Conservation (phyloP, 2,797 vertebrate genomes). For the Mormyrus hasselquistii region DNA sequence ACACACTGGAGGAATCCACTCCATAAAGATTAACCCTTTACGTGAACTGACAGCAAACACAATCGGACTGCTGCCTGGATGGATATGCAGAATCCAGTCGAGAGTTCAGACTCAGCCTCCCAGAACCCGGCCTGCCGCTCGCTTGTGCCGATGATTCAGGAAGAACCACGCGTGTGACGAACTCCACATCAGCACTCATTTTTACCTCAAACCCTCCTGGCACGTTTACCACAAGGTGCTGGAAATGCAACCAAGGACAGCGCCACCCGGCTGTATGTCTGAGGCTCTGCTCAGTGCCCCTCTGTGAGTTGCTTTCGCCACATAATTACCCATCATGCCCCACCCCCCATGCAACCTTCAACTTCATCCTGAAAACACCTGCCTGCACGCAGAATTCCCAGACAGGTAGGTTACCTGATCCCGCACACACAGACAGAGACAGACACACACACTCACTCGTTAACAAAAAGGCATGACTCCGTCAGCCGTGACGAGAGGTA, state of each 20-base stretch:
- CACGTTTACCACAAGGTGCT: background rate
- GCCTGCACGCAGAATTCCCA: background rate
- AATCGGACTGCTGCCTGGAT: background rate
- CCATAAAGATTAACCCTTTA: background rate
- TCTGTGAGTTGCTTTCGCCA: background rate
- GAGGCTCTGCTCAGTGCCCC: background rate
- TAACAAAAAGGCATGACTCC: background rate
- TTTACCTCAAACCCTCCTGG: background rate
- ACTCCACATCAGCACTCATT: background rate
- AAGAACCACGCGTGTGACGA: background rate
- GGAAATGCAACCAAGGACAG: background rate
- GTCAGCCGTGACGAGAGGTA: background rate
- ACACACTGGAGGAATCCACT: background rate
- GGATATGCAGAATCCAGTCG: background rate
- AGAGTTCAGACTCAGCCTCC: background rate
- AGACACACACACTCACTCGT: background rate
- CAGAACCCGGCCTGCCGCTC: background rate
- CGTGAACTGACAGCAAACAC: background rate
- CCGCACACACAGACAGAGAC: background rate
- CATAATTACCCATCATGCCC: background rate
- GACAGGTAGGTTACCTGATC: background rate
- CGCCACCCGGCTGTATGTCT: background rate
- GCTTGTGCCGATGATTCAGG: background rate
- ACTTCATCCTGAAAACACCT: background rate
- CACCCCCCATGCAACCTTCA: background rate